These are phyloP conservation scores for Cercopithecus neglectus DNA, from an alignment of 2,797 vertebrate genomes.

Conservation along the genomic window DNA sequence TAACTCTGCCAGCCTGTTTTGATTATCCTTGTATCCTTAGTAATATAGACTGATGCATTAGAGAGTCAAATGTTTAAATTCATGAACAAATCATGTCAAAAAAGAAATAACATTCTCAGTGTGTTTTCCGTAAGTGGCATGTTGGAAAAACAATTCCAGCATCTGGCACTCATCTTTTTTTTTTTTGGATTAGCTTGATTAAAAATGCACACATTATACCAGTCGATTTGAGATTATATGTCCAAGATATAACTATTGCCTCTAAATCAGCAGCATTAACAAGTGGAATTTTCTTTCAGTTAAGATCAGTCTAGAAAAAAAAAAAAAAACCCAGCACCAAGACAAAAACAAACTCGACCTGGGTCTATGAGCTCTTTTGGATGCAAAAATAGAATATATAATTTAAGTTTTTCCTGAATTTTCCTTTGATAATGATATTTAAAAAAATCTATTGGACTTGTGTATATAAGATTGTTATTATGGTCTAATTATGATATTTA, in stretches of 20 bases:
- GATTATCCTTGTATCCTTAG: neutral
- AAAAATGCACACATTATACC: neutral
- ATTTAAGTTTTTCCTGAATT: neutral
- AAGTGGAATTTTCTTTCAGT: neutral
- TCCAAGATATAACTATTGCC: neutral
- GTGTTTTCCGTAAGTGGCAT: neutral
- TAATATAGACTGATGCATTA: neutral
- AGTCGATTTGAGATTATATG: neutral
- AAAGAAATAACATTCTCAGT: neutral
- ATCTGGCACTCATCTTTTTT: neutral
- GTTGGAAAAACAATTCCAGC: neutral
- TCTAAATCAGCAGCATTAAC: neutral
- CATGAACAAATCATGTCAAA: neutral
- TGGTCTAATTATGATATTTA: neutral
- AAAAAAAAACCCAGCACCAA: neutral
- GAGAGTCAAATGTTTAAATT: neutral
- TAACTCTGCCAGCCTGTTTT: neutral
- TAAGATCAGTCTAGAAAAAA: neutral
- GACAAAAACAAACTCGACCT: neutral
- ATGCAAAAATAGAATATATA: neutral
- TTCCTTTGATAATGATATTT: neutral
- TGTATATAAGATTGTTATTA: neutral
- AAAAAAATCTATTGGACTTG: neutral
- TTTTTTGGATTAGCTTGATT: neutral
- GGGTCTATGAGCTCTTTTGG: neutral